Percentiles rank a stretch among this genome's conserved stretches.
These are phyloP conservation scores for Arge pagana DNA, from an alignment of 2,888 invertebrate genomes.

Conservation along the genomic window DNA sequence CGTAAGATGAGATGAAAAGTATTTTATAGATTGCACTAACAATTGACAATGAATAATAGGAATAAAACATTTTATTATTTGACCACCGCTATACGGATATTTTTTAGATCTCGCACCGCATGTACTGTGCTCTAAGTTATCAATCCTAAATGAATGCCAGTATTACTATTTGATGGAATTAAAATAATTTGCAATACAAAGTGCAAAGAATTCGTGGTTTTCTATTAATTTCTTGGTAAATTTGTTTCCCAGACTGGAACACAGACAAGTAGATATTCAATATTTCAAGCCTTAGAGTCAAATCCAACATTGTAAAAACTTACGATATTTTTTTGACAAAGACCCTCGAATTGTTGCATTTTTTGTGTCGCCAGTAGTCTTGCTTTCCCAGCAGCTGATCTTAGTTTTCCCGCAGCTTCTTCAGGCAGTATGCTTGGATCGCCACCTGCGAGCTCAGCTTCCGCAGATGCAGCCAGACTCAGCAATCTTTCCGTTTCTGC, in stretches of 20 bases:
- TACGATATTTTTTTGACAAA: constrained; percentile 70
- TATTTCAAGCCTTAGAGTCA: constrained; percentile 7
- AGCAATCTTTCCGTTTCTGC: constrained; percentile 74
- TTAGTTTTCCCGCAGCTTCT: constrained; percentile 80
- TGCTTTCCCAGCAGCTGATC: constrained; percentile 91
- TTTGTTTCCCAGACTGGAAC: neutral
- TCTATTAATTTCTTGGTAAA: neutral
- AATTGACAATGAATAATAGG: no score
- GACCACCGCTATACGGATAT: no score
- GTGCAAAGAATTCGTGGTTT: neutral
- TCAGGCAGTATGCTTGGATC: constrained; percentile 66
- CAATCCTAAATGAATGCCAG: no score
- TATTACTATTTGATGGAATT: no score
- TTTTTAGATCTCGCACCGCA: no score
- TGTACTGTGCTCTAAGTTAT: no score
- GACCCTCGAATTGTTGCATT: constrained; percentile 92
- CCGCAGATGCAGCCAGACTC: constrained; percentile 69
- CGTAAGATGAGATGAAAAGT: no score
- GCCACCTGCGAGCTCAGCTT: constrained; percentile 67
- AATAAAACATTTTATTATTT: no score
- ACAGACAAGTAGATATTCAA: constrained; percentile 2
- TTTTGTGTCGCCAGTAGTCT: constrained; percentile 87
- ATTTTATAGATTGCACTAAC: no score
- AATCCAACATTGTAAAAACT: constrained; percentile 41
- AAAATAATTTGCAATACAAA: no score